Conservation (phyloP, 2,888 invertebrate genomes). For the Hecatera dysodea region DNA sequence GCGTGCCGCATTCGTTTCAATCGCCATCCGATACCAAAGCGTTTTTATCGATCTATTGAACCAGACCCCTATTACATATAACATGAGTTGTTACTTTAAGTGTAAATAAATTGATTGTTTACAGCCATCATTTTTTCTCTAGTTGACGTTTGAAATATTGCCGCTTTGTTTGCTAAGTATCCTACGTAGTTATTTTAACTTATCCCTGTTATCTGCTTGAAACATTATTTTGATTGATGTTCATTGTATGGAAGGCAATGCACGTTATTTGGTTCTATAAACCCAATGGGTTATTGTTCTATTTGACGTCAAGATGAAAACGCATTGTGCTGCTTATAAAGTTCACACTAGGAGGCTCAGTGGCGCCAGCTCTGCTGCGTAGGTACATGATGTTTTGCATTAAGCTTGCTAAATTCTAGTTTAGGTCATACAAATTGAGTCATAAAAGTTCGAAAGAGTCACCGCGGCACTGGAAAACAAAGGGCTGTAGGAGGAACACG, state of each 20-base stretch:
- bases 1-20: conserved; percentile 56
- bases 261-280: conserved; percentile 19
- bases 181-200: conserved; percentile 22
- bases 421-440: background rate
- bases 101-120: conserved; percentile 39
- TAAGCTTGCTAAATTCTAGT: background rate
- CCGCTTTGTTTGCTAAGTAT: conserved; percentile 16
- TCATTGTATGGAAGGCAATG: conserved; percentile 27
- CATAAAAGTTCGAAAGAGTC: too few relatives aligned
- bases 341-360: background rate
- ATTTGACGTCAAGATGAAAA: conserved; percentile 19
- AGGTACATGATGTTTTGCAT: background rate
- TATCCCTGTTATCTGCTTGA: conserved; percentile 1
- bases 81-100: conserved; percentile 45
- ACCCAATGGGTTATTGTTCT: conserved; percentile 25
- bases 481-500: too few relatives aligned
- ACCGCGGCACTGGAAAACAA: too few relatives aligned
- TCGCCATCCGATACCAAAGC: conserved; percentile 43
- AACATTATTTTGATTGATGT: conserved; percentile 32
- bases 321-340: background rate
- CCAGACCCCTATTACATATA: conserved; percentile 46
- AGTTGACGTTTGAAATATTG: conserved; percentile 30
- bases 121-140: conserved; percentile 15
- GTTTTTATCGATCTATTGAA: conserved; percentile 61
- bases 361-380: background rate